phyloP scores from a whole-genome alignment of 2,888 invertebrate genomes.

The Synergus japonicus region DNA sequence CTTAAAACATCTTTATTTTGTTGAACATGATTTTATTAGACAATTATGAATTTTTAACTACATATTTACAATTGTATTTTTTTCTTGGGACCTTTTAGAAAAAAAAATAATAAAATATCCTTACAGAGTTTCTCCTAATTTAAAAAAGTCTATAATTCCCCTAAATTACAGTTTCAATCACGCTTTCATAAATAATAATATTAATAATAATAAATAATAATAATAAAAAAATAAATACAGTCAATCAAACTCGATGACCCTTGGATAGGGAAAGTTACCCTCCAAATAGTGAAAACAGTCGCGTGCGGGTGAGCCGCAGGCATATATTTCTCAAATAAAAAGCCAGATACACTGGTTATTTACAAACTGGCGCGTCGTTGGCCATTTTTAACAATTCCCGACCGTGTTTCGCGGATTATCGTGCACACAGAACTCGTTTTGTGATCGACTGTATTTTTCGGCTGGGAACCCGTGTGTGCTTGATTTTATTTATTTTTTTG shows the following conservation, averaged over 20 bases:
- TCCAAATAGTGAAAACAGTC: constrained; percentile 37
- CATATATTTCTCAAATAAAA: constrained; percentile 69
- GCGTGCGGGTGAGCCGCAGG: constrained; percentile 48
- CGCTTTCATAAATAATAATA: neutral
- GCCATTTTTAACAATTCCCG: constrained; percentile 54
- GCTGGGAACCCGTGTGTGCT: constrained; percentile 38
- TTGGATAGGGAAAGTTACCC: constrained; percentile 3
- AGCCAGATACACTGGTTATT: constrained; percentile 63
- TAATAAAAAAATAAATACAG: constrained; percentile 20
- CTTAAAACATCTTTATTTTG: neutral
- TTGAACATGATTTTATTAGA: neutral
- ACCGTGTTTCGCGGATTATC: constrained; percentile 41
- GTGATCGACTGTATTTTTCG: constrained; percentile 48
- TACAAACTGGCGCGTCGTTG: constrained; percentile 57
- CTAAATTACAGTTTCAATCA: constrained; percentile 3
- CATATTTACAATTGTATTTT: no score
- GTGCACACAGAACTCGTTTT: constrained; percentile 33
- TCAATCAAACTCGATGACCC: constrained; percentile 21
- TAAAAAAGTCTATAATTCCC: neutral
- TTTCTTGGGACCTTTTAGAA: no score
- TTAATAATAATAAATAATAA: neutral
- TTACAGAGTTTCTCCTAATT: neutral
- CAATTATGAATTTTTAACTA: no score
- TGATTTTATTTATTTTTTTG: constrained; percentile 58
- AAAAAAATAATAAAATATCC: neutral